A percentile compares a stretch with the other conserved stretches of the same genome.
Evolutionary conservation across 2,888 invertebrate genomes (phyloP).

Genomic region (Alcis repandata): DNA sequence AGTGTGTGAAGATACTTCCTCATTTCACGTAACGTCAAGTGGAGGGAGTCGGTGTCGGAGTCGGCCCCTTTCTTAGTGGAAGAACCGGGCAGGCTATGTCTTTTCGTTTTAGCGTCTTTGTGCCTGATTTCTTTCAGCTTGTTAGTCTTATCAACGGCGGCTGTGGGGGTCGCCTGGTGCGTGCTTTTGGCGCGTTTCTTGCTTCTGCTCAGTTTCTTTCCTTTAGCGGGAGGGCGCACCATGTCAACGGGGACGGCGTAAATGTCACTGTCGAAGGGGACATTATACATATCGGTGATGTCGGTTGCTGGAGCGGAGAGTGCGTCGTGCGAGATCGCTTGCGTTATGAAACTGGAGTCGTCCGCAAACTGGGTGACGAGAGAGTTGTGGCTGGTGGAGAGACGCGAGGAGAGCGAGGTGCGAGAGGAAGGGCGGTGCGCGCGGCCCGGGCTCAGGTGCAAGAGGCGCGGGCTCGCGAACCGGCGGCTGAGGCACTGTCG

Average conservation of each 20-base stretch:
- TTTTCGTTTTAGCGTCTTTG: constrained; percentile 84
- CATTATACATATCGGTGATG: constrained; percentile 94
- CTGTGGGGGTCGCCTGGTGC: constrained; percentile 61
- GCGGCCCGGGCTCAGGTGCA: constrained; percentile 88
- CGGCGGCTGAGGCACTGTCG: constrained; percentile 77
- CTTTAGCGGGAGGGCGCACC: constrained; percentile 87
- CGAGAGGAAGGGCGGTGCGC: constrained; percentile 90
- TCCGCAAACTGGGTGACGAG: constrained; percentile 91
- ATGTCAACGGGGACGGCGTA: constrained; percentile 95
- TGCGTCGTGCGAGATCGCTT: constrained; percentile 95
- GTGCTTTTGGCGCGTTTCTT: constrained; percentile 77
- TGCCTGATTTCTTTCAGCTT: constrained; percentile 63
- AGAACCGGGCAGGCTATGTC: constrained; percentile 90
- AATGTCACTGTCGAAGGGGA: constrained; percentile 95
- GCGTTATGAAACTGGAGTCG: constrained; percentile 95
- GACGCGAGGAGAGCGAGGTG: constrained; percentile 91
- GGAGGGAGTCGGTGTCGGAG: constrained; percentile 89
- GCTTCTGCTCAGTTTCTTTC: constrained; percentile 72
- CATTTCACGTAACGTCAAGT: constrained; percentile 94
- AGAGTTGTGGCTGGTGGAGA: constrained; percentile 95
- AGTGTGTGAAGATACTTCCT: constrained; percentile 93
- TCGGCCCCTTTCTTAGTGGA: constrained; percentile 86
- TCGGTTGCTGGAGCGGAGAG: constrained; percentile 89
- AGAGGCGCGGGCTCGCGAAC: constrained; percentile 80
- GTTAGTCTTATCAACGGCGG: constrained; percentile 60